phyloP scores from a whole-genome alignment of 1,140 invertebrate species.

The Harpegnathos saltator region DNA sequence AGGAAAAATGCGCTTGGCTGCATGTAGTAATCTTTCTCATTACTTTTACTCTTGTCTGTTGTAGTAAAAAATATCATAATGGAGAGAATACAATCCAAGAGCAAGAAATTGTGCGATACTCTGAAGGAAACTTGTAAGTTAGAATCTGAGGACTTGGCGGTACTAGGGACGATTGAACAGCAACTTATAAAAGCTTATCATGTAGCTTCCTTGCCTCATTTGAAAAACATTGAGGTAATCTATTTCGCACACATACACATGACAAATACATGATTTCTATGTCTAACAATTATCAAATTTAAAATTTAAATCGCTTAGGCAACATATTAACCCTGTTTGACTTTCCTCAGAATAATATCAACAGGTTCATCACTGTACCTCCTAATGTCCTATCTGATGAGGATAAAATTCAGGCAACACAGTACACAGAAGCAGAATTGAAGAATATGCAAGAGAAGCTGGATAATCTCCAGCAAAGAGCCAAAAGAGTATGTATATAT shows the following conservation, averaged over 20 bases:
- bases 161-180: constrained; percentile 68
- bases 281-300: not conserved
- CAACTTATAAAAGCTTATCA: constrained; percentile 72
- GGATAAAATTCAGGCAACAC: constrained; percentile 76
- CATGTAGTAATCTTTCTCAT: not conserved
- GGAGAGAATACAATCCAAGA: constrained; percentile 72
- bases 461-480: constrained; percentile 74
- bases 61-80: constrained; percentile 74
- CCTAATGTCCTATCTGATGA: constrained; percentile 77
- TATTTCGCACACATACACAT: constrained; percentile 5
- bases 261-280: not conserved
- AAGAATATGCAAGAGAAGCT: constrained; percentile 65
- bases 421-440: constrained; percentile 76
- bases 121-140: constrained; percentile 69
- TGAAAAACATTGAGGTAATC: constrained; percentile 78
- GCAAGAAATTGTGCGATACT: constrained; percentile 68
- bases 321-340: constrained; percentile 35
- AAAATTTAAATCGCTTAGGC: not conserved
- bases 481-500: constrained; percentile 71
- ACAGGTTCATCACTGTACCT: constrained; percentile 77
- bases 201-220: constrained; percentile 60
- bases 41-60: constrained; percentile 60
- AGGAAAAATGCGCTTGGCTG: not conserved
- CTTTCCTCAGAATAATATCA: constrained; percentile 70
- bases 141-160: constrained; percentile 50